Conservation (phyloP, 2,113 vertebrate genomes). For the Falco punctatus region DNA sequence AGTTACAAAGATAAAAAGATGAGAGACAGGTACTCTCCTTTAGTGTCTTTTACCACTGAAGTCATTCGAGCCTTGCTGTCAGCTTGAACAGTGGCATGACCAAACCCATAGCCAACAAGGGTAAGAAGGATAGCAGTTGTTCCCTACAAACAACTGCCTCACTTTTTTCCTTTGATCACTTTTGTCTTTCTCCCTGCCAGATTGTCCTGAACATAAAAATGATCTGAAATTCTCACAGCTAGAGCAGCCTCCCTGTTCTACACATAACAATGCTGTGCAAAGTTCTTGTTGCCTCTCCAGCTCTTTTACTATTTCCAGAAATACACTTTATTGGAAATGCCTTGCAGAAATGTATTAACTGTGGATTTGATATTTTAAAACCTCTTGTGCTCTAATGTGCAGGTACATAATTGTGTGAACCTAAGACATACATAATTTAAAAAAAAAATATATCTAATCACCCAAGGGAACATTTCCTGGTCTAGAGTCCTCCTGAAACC, state of each 20-base stretch:
- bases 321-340: not conserved
- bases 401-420: not conserved
- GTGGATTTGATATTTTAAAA: not conserved
- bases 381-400: not conserved
- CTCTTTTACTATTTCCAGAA: not conserved
- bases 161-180: not conserved
- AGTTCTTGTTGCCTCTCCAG: not conserved
- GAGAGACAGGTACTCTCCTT: not conserved
- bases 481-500: not conserved
- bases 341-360: not conserved
- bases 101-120: not conserved
- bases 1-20: not conserved
- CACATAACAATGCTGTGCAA: not conserved
- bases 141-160: not conserved
- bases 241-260: not conserved
- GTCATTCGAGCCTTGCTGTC: not conserved
- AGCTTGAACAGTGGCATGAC: not conserved
- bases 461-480: not conserved
- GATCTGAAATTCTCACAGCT: not conserved
- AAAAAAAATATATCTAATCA: not conserved
- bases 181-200: constrained; percentile 4
- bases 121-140: not conserved
- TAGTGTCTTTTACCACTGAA: not conserved
- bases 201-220: not conserved
- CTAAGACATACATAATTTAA: not conserved